Evolutionary conservation across 2,888 invertebrate species (phyloP).

Genomic region (Cancer borealis): DNA sequence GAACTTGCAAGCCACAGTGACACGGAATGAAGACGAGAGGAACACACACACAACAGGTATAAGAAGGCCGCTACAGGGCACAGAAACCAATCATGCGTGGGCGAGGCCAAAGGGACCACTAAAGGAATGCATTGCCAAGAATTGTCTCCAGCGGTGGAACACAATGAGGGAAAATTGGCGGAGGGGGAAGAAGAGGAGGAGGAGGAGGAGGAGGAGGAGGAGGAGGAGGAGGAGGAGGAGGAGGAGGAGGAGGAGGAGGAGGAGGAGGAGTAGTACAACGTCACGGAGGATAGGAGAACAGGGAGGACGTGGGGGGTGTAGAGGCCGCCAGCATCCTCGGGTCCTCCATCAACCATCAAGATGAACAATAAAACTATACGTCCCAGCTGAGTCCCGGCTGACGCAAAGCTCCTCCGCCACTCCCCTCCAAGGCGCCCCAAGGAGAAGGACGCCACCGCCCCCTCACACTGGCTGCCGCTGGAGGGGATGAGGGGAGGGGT

Average conservation of each 20-base stretch:
- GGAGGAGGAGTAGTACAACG: not conserved
- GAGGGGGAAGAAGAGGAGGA: not conserved
- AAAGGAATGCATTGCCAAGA: not conserved
- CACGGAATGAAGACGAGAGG: not conserved
- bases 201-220: not conserved
- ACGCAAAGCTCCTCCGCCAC: not conserved
- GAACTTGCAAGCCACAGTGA: not conserved
- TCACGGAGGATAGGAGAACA: not conserved
- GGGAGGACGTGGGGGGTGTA: no score
- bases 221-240: not conserved
- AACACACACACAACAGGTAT: not conserved
- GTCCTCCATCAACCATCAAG: not conserved
- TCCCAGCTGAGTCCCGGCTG: not conserved
- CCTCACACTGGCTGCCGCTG: not conserved
- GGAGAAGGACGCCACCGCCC: not conserved
- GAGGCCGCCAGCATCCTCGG: not conserved
- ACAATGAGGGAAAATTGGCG: not conserved
- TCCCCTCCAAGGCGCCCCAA: not conserved
- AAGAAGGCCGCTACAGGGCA: not conserved
- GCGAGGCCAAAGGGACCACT: not conserved
- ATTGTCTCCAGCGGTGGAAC: not conserved
- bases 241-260: not conserved
- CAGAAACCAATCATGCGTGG: not conserved
- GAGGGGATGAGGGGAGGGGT: not conserved
- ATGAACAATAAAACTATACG: conserved; percentile 9